These are phyloP conservation scores for Avahi laniger DNA, from an alignment of 2,797 vertebrate species.

Conservation along the genomic window DNA sequence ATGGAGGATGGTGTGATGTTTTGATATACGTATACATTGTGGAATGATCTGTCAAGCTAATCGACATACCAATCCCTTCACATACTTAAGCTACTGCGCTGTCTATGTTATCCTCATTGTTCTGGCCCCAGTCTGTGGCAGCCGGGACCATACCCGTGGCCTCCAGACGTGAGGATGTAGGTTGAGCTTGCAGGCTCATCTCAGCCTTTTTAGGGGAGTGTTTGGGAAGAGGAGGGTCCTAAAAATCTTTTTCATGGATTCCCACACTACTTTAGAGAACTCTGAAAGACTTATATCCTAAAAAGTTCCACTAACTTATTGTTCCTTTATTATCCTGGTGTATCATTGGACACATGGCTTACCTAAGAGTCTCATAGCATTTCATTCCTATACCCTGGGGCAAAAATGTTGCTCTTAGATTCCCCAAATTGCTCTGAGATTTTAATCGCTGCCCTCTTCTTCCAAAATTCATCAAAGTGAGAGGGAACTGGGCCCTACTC, in stretches of 20 bases:
- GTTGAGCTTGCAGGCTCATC: accelerated
- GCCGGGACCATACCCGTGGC: no score
- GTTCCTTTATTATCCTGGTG: background rate
- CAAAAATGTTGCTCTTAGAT: background rate
- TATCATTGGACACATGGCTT: background rate
- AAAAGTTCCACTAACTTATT: background rate
- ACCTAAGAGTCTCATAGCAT: background rate
- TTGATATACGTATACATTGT: background rate
- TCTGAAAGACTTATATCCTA: background rate
- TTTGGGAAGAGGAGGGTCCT: accelerated
- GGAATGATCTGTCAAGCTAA: background rate
- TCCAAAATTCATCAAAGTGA: background rate
- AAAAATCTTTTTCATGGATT: background rate
- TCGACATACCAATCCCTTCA: background rate
- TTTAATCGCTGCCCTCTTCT: background rate
- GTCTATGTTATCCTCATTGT: background rate
- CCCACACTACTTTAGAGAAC: background rate
- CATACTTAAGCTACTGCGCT: background rate
- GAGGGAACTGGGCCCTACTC: background rate
- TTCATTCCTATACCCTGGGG: background rate
- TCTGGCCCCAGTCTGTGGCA: background rate
- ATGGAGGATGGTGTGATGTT: background rate
- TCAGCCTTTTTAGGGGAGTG: background rate
- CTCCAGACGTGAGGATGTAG: accelerated
- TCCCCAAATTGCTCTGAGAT: background rate